Evolutionary conservation across 2,113 vertebrate species (phyloP).

Genomic region (Percina caprodes): DNA sequence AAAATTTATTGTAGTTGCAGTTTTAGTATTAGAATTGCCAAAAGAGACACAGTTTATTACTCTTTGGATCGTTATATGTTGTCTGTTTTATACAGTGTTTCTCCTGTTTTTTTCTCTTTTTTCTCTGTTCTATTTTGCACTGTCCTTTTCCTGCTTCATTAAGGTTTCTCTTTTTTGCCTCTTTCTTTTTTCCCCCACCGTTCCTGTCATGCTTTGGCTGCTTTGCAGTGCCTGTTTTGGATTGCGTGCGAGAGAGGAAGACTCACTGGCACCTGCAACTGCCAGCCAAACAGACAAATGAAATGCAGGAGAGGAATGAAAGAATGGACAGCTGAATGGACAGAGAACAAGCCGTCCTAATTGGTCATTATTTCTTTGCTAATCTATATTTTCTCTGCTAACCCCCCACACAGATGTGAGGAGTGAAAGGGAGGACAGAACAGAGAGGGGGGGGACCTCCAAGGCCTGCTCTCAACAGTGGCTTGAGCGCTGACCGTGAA

Average conservation of each 20-base stretch:
- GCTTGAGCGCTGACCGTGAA: slow-evolving; percentile 58
- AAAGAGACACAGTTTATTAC: not conserved
- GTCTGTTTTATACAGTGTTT: not conserved
- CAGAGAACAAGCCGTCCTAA: slow-evolving; percentile 68
- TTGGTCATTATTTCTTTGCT: slow-evolving; percentile 73
- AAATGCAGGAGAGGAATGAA: slow-evolving; percentile 56
- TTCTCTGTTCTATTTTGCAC: slow-evolving; percentile 3
- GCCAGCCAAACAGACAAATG: slow-evolving; percentile 63
- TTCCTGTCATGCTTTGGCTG: slow-evolving; percentile 25
- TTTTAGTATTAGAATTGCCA: not conserved
- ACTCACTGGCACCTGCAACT: slow-evolving; percentile 69
- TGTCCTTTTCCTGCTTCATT: slow-evolving; percentile 33
- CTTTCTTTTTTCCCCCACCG: not conserved
- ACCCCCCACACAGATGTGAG: slow-evolving; percentile 73
- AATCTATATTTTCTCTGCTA: slow-evolving; percentile 66
- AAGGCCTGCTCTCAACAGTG: slow-evolving; percentile 27
- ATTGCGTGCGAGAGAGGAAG: slow-evolving; percentile 62
- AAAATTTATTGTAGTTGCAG: not conserved
- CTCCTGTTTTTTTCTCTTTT: not conserved
- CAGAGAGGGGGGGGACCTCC: slow-evolving; percentile 2
- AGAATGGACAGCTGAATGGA: slow-evolving; percentile 56
- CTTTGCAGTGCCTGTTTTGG: slow-evolving; percentile 37
- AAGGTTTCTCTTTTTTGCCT: not conserved
- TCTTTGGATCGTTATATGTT: not conserved
- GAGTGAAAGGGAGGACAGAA: slow-evolving; percentile 31